phyloP scores from a whole-genome alignment of 2,797 vertebrate species.

The Remorina albescens region DNA sequence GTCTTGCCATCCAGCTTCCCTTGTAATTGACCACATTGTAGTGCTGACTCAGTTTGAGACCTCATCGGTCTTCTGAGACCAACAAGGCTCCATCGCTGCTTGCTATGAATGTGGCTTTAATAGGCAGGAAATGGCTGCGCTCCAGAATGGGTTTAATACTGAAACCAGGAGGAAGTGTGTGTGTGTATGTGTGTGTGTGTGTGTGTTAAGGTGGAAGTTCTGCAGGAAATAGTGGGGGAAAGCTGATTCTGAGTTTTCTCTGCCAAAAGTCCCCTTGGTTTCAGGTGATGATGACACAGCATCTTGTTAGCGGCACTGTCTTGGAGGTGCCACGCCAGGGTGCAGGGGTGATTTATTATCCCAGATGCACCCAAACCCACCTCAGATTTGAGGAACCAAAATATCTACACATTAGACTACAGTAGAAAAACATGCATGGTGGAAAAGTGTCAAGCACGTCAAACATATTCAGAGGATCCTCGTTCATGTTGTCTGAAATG shows the following conservation, averaged over 20 bases:
- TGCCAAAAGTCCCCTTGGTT: conserved; percentile 64
- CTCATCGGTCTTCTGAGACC: conserved; percentile 43
- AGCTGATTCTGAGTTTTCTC: conserved; percentile 75
- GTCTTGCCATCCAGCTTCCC: conserved; percentile 13
- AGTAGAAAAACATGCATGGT: conserved; percentile 36
- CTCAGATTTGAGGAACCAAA: conserved; percentile 61
- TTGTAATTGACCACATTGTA: conserved; percentile 48
- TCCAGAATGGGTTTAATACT: conserved; percentile 30
- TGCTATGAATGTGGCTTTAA: conserved; percentile 64
- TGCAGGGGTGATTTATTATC: conserved; percentile 77
- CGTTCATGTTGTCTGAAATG: conserved; percentile 30
- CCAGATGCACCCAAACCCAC: conserved; percentile 53
- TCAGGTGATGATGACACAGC: conserved; percentile 81
- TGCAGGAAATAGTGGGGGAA: conserved; percentile 29
- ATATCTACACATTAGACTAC: conserved; percentile 65
- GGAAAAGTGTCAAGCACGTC: conserved; percentile 36
- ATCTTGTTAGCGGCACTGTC: conserved; percentile 67
- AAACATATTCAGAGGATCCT: conserved; percentile 49
- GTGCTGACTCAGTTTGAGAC: conserved; percentile 67
- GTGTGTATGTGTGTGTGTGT: neutral
- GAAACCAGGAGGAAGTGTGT: conserved; percentile 10
- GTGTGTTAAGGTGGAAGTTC: conserved; percentile 55
- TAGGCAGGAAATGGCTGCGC: conserved; percentile 51
- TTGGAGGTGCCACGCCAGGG: conserved; percentile 47
- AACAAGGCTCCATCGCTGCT: conserved; percentile 33